Conservation (phyloP, 1,140 invertebrate genomes). For the Palaemon carinicauda region DNA sequence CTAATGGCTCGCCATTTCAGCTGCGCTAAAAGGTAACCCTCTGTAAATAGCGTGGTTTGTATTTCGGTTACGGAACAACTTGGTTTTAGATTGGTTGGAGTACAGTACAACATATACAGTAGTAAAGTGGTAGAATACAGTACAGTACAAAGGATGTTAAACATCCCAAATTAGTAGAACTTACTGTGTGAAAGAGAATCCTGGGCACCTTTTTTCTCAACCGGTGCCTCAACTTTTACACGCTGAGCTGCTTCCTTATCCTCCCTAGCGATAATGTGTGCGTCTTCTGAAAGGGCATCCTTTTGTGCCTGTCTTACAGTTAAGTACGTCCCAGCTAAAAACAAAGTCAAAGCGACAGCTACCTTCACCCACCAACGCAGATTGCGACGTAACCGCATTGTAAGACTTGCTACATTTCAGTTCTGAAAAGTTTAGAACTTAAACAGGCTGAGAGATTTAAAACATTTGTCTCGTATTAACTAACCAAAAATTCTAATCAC, state of each 20-base stretch:
- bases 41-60: too few relatives aligned
- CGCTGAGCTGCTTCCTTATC: not conserved
- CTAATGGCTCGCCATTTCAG: too few relatives aligned
- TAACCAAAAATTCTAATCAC: too few relatives aligned
- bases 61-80: too few relatives aligned
- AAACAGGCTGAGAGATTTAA: too few relatives aligned
- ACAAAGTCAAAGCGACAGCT: not conserved
- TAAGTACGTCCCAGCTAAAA: slow-evolving; percentile 20
- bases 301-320: not conserved
- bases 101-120: too few relatives aligned
- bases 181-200: not conserved
- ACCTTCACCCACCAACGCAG: slow-evolving; percentile 7
- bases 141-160: not conserved
- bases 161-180: not conserved
- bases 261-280: not conserved
- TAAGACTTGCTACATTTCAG: not conserved
- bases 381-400: slow-evolving; percentile 39
- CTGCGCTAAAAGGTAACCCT: too few relatives aligned
- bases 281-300: not conserved
- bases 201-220: too few relatives aligned
- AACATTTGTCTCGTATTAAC: too few relatives aligned
- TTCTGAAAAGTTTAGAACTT: too few relatives aligned
- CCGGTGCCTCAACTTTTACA: not conserved
- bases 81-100: too few relatives aligned
- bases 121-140: not conserved